Conservation (phyloP, 2,888 invertebrate species). For the Aricia artaxerxes region DNA sequence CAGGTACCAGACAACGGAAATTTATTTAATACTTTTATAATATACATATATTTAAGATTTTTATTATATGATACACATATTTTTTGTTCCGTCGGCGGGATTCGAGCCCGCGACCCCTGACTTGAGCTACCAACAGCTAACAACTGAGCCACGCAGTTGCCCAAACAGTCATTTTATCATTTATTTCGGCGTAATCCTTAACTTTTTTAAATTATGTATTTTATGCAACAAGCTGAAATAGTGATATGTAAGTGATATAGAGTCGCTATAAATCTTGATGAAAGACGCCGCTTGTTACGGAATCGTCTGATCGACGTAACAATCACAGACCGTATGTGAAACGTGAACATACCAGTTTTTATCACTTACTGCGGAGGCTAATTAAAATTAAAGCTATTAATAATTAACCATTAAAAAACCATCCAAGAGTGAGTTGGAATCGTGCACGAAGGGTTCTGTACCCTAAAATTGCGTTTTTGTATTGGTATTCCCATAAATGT, state of each 20-base stretch:
- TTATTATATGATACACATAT: too few species aligned
- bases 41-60: too few species aligned
- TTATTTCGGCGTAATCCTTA: background rate
- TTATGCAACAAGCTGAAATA: background rate
- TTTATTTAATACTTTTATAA: too few species aligned
- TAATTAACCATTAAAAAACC: background rate
- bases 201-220: background rate
- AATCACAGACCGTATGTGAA: background rate
- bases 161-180: background rate
- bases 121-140: too few species aligned
- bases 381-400: background rate
- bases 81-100: too few species aligned
- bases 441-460: too few species aligned
- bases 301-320: background rate
- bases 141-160: too few species aligned
- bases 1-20: too few species aligned
- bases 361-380: background rate
- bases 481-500: too few species aligned
- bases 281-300: background rate
- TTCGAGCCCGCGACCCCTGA: too few species aligned
- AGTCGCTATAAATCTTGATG: background rate
- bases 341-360: slow-evolving; percentile 1
- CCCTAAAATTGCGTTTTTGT: too few species aligned
- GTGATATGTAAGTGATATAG: background rate
- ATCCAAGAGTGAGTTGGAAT: too few species aligned